Evolutionary conservation across 2,888 invertebrate species (phyloP), one percentile per base, ranked within the genome.

Genomic region (Pharmacophagus antenor): DNA sequence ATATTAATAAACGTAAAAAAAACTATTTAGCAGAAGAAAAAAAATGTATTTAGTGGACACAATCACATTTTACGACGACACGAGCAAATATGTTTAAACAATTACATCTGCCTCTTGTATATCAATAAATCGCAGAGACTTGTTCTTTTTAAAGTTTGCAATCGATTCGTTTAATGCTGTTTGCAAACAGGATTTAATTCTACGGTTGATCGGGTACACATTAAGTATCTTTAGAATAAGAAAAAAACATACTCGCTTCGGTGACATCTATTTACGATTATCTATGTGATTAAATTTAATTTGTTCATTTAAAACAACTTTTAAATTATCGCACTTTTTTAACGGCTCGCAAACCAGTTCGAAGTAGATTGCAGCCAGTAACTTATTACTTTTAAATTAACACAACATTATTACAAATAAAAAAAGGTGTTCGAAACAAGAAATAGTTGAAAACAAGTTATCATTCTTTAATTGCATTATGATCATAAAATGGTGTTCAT

Each of bases 241-340:
- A 42, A 57, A 50, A 57, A n/a, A n/a, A n/a, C n/a, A n/a, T n/a
- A 31, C 51, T 51, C 22, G 31, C 44, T 57, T 31, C 7, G 27
- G 44, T 22, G 25, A 51, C 15, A 27, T 10, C 15, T 58, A 44
- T 31, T 17, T 18, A 46, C 17, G 51, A 47, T 58, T 47, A 58
- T 52, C 22, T 31, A 3, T 46, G 31, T 23, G 21, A 57, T 23
- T 41, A 27, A 57, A 50, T 12, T 23, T 27, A 42, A 42, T 23
- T 41, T 48, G 10, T 25, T 55, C 10, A 47, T 47, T 17, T 56
- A 41, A 48, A 37, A 17, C 7, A 27, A 2, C 2, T 6, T 20
- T 17, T n/a, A 18, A n/a, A 44, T 1, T 18, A 20, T 6, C 10
- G 44, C 48, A n/a, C 2, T 17, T 48, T 25, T 23, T 54, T 17